Conservation (phyloP, 35 echinoderm and acorn worm genomes). For the Eucidaris tribuloides region DNA sequence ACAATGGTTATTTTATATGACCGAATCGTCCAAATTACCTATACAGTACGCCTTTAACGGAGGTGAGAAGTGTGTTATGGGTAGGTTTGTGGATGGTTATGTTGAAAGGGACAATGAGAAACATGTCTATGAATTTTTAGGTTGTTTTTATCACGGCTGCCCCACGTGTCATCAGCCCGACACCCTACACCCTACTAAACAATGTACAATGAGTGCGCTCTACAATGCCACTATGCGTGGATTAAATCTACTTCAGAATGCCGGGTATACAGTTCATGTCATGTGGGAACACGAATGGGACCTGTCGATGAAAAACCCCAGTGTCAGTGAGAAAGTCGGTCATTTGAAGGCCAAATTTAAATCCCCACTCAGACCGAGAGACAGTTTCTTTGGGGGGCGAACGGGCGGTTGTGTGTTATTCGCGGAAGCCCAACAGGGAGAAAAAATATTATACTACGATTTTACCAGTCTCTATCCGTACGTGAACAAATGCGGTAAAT, state of each 20-base stretch:
- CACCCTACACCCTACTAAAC: neutral
- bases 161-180: neutral
- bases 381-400: neutral
- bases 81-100: neutral
- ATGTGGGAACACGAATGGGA: neutral
- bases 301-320: neutral
- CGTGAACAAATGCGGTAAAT: conserved; percentile 30
- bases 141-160: neutral
- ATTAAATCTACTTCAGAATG: neutral
- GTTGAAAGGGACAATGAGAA: neutral
- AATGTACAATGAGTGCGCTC: neutral
- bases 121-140: neutral
- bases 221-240: neutral
- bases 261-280: neutral
- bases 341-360: neutral
- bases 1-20: neutral
- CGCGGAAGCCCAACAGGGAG: neutral
- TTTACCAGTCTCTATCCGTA: conserved; percentile 28
- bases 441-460: conserved; percentile 22
- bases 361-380: neutral
- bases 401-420: neutral
- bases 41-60: neutral
- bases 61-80: neutral
- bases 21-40: neutral
- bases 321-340: neutral